Percentiles rank a stretch among this genome's conserved stretches.
These are phyloP conservation scores for Eutolmus rufibarbis DNA, from an alignment of 2,888 invertebrate species.

Conservation along the genomic window DNA sequence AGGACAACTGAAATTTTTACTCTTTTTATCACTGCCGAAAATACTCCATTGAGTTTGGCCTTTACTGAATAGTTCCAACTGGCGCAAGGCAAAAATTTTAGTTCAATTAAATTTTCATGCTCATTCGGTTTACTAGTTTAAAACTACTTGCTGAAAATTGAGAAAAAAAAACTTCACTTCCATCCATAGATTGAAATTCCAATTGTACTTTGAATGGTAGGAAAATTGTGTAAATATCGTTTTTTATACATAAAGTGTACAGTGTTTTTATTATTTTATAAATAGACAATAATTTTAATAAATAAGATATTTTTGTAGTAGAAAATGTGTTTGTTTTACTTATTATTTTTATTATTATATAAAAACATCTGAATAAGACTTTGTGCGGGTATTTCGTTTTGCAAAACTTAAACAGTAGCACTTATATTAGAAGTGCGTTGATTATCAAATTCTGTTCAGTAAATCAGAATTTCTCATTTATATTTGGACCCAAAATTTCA, in stretches of 20 bases:
- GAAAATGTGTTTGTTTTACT: neutral
- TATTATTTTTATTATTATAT: neutral
- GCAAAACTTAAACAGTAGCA: no score
- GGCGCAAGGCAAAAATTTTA: slow-evolving; percentile 8
- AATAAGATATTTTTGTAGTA: slow-evolving; percentile 49
- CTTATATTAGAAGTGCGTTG: no score
- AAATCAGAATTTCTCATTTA: no score
- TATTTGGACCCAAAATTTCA: no score
- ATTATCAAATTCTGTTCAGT: no score
- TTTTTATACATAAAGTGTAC: slow-evolving; percentile 47
- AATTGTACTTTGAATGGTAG: slow-evolving; percentile 43
- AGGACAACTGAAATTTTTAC: neutral
- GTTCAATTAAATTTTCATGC: slow-evolving; percentile 1
- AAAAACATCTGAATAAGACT: no score
- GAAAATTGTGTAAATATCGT: slow-evolving; percentile 49
- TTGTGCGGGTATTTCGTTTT: no score
- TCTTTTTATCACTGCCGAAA: neutral
- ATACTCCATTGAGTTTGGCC: neutral
- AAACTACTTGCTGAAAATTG: neutral
- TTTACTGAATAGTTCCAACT: neutral
- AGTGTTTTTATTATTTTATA: slow-evolving; percentile 49
- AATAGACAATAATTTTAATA: slow-evolving; percentile 48
- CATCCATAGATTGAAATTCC: slow-evolving; percentile 12
- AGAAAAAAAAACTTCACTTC: neutral
- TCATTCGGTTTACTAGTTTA: neutral